Conservation (phyloP, 2,113 vertebrate genomes). For the Lophochroa leadbeateri region DNA sequence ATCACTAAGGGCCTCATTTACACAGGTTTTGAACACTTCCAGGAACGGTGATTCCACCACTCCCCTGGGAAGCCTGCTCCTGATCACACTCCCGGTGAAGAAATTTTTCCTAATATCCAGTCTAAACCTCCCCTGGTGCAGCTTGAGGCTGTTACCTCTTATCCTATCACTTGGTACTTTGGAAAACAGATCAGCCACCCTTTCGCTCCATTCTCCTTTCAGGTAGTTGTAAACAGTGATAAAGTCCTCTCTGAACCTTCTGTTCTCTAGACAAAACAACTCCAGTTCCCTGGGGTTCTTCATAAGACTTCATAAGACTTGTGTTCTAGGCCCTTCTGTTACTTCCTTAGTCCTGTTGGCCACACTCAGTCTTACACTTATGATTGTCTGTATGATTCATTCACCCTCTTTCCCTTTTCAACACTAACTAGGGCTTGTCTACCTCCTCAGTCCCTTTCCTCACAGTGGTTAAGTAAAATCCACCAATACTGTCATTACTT, state of each 20-base stretch:
- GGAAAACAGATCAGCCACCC: not conserved
- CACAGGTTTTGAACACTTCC: not conserved
- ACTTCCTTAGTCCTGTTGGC: not conserved
- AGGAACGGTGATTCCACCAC: not conserved
- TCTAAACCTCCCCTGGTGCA: not conserved
- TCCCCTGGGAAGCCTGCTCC: not conserved
- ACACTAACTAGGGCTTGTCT: not conserved
- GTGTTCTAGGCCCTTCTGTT: not conserved
- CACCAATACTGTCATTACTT: not conserved
- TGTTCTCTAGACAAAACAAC: not conserved
- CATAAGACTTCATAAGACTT: not conserved
- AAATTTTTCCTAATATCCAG: not conserved
- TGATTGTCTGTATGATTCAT: not conserved
- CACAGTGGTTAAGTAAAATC: slow-evolving; percentile 9
- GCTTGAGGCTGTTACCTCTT: not conserved
- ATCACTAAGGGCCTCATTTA: not conserved
- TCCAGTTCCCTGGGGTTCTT: not conserved
- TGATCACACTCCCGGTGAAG: not conserved
- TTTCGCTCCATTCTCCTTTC: not conserved
- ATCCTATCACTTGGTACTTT: not conserved
- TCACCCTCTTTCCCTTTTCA: not conserved
- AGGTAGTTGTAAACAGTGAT: not conserved
- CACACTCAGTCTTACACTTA: not conserved
- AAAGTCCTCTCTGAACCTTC: not conserved
- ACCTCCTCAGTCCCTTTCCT: not conserved